Evolutionary conservation across 2,888 invertebrate genomes (phyloP), one percentile per base, ranked within the genome.

Genomic region (Archips crataeganus): DNA sequence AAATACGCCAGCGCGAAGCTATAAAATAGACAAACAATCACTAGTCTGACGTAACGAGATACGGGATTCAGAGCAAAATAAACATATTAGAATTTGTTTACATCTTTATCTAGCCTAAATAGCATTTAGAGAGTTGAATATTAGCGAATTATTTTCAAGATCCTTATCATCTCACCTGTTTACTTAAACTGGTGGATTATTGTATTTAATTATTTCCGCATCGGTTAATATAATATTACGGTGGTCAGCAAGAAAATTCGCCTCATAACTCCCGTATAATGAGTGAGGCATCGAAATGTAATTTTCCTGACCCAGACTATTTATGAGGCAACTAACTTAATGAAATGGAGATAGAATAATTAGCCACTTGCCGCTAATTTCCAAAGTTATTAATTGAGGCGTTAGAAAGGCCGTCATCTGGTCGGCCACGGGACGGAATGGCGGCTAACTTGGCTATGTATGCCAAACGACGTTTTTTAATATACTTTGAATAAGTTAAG

Each of bases 381-480:
- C 83, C 86, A 90, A 90, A 93, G 92, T 93, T 92, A 92, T 90
- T 92, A 93, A 94, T 90, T 90, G 89, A 88, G 82, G 82, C 87
- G 87, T 89, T 90, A 87, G 86, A 87, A 89, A 84, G 85, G 85
- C 84, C 89, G 91, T 88, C 92, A 93, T 91, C 92, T 92, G 93
- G 79, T 79, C 11, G 79, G 77, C 78, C 79, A 84, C 79, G 76
- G 82, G 82, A 80, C 83, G 78, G 79, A 81, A 81, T 71, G 74
- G 73, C 71, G 67, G 77, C 77, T 69, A 75, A 75, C 74, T 76
- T 70, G 71, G 60, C 57, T 76, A 70, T 74, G 77, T 77, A 74
- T 75, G 74, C 65, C 71, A 78, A 79, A 79, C 76, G 75, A 77
- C 78, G 75, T 76, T 68, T 71, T 78, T 75, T 81, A 80, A 82